A percentile compares a stretch with the other conserved stretches of the same genome.
Conservation (phyloP, 1,140 invertebrate genomes). For the Bombus polaris region DNA sequence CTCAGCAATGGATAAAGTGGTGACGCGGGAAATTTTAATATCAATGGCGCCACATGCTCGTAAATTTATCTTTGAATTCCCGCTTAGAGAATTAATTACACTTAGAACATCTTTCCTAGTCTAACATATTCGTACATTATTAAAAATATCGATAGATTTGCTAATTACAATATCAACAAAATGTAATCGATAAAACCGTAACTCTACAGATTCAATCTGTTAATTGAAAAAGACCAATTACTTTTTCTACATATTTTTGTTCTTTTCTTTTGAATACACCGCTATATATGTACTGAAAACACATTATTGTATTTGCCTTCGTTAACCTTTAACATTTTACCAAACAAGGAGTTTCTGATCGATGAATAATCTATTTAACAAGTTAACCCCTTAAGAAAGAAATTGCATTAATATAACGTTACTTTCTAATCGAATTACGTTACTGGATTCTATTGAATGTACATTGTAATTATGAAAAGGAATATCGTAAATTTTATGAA, state of each 20-base stretch:
- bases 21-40: constrained; percentile 9
- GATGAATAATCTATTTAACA: not conserved
- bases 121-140: not conserved
- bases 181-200: not conserved
- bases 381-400: too few species aligned
- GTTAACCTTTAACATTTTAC: too few species aligned
- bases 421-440: too few species aligned
- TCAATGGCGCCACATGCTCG: not conserved
- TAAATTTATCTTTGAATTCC: not conserved
- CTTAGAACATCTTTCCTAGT: too few species aligned
- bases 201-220: not conserved
- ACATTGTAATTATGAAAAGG: too few species aligned
- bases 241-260: not conserved
- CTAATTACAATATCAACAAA: not conserved
- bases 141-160: not conserved
- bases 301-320: not conserved
- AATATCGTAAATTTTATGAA: too few species aligned
- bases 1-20: not conserved
- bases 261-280: too few species aligned
- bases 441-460: too few species aligned
- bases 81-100: not conserved
- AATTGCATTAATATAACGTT: too few species aligned
- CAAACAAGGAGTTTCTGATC: not conserved
- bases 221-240: not conserved
- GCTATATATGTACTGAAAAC: not conserved